phyloP scores from a whole-genome alignment of 2,888 invertebrate species.

The Heliconius cydno region DNA sequence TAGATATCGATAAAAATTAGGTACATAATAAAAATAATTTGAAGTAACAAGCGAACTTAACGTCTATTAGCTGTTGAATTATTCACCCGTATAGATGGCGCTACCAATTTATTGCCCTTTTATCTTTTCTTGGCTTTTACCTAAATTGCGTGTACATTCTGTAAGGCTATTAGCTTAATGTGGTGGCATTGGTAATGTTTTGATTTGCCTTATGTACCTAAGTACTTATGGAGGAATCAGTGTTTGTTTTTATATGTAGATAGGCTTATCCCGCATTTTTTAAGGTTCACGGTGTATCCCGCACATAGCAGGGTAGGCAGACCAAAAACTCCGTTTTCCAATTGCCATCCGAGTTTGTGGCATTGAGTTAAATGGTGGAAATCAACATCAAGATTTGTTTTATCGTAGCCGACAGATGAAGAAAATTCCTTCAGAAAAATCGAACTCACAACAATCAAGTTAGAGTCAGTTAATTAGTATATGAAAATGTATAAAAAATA shows the following conservation, averaged over 20 bases:
- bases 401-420: too few relatives aligned
- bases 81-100: constrained; percentile 77
- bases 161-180: constrained; percentile 20
- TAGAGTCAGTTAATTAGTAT: neutral
- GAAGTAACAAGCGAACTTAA: constrained; percentile 43
- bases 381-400: too few relatives aligned
- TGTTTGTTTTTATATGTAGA: too few relatives aligned
- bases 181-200: constrained; percentile 8
- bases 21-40: neutral
- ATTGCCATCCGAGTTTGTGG: too few relatives aligned
- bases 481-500: neutral
- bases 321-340: too few relatives aligned
- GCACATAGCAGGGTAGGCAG: too few relatives aligned
- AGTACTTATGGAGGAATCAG: neutral
- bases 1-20: too few relatives aligned
- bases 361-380: too few relatives aligned
- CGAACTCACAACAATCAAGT: neutral
- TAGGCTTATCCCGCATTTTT: too few relatives aligned
- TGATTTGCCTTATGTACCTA: constrained; percentile 13
- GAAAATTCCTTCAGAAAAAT: neutral
- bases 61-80: constrained; percentile 73
- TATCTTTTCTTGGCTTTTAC: constrained; percentile 45
- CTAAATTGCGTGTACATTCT: constrained; percentile 38
- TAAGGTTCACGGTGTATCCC: too few relatives aligned
- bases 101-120: constrained; percentile 53